Conservation (phyloP, 2,797 vertebrate species). For the Hippocampus kuda region DNA sequence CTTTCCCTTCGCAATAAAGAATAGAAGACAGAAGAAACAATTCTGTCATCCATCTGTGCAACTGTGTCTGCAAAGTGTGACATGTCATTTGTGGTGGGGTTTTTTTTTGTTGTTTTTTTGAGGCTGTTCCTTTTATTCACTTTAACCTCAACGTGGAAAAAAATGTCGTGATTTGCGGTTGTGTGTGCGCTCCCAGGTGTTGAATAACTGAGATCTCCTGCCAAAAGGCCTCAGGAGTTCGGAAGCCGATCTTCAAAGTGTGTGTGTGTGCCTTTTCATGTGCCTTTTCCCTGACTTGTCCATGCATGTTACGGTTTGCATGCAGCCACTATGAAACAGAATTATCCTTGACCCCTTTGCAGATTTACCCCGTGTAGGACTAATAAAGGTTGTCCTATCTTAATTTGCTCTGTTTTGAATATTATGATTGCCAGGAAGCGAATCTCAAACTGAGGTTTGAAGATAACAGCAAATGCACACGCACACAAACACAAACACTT, state of each 20-base stretch:
- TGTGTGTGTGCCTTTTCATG: background rate
- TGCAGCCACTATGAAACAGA: too few relatives aligned
- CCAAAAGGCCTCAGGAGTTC: background rate
- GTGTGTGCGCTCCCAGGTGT: background rate
- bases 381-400: background rate
- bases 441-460: background rate
- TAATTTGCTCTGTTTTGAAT: background rate
- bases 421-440: background rate
- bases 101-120: background rate
- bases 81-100: too few relatives aligned
- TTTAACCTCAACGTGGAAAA: background rate
- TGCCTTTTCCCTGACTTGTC: background rate
- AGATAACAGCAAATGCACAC: constrained; percentile 25
- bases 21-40: background rate
- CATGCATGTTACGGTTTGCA: too few relatives aligned
- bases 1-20: background rate
- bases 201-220: background rate
- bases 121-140: background rate
- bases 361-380: background rate
- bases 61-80: constrained; percentile 5
- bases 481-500: constrained; percentile 14
- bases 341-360: background rate
- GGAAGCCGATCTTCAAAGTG: background rate
- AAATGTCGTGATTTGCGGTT: background rate
- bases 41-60: background rate